These are phyloP conservation scores for Pyxicephalus adspersus DNA, from an alignment of 2,113 vertebrate species.

Conservation along the genomic window DNA sequence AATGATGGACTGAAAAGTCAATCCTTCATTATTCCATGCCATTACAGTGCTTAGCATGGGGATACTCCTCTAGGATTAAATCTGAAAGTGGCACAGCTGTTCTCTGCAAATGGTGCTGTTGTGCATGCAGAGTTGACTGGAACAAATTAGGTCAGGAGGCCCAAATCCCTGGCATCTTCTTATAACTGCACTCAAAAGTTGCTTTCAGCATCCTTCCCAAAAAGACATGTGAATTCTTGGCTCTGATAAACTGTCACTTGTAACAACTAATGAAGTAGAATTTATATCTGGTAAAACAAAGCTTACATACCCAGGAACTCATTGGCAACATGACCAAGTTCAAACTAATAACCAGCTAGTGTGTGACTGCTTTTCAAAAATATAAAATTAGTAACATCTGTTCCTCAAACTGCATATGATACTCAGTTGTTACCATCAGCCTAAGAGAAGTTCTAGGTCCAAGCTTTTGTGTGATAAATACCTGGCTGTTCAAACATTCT, in stretches of 20 bases:
- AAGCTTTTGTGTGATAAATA: no score
- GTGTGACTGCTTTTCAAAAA: slow-evolving; percentile 73
- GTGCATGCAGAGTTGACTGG: slow-evolving; percentile 6
- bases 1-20: neutral
- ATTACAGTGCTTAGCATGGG: slow-evolving; percentile 3
- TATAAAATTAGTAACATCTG: slow-evolving; percentile 75
- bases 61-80: slow-evolving; percentile 9
- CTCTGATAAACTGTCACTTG: slow-evolving; percentile 37
- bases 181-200: slow-evolving; percentile 19
- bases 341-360: slow-evolving; percentile 64
- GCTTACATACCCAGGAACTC: slow-evolving; percentile 15
- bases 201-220: slow-evolving; percentile 14
- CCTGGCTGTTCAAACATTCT: no score
- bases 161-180: slow-evolving; percentile 21
- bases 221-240: slow-evolving; percentile 35
- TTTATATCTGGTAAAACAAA: slow-evolving; percentile 48
- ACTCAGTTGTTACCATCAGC: neutral
- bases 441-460: neutral
- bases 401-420: slow-evolving; percentile 78
- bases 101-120: slow-evolving; percentile 28
- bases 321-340: slow-evolving; percentile 58
- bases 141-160: slow-evolving; percentile 27
- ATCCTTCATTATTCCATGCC: slow-evolving; percentile 9
- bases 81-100: slow-evolving; percentile 33
- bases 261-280: slow-evolving; percentile 17